Evolutionary conservation across 2,888 invertebrate species (phyloP), one percentile per base, ranked within the genome.

Genomic region (Orchesella flavescens): DNA sequence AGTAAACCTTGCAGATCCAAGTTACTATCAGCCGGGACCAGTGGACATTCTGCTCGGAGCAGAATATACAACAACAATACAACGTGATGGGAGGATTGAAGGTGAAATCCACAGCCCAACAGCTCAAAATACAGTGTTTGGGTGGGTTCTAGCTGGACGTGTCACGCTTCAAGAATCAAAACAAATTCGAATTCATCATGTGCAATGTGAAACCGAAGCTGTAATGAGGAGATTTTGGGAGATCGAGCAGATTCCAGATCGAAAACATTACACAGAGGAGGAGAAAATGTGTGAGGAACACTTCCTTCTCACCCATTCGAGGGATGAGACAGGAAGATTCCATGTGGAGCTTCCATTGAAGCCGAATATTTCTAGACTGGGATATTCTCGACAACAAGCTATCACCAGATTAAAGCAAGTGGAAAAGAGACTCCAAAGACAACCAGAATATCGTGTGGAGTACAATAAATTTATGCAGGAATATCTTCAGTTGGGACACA

Each of bases 381-480:
- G 75, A 4, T 13, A 43, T 5, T 68, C 59, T 7, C 34, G 21
- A 10, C 5, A 57, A 1, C n/a, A 43, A 15, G 83, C 83, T 1
- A 1, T 72, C 5, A 15, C 34, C 17, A 53, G 76, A 1, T 55
- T 83, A 1, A 12, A n/a, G 5, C 66, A 66, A 17, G 66, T 66
- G 17, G 66, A 66, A 17, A 13, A 44, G 12, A 43, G 66, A 66
- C 44, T 66, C 1, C 1, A 1, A 1, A n/a, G 44, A 5, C 66
- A 66, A 17, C 66, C 66, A 5, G n/a, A 53, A 24, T 46, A 85
- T 15, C 69, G 77, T 19, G 23, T 65, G 34, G 61, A 84, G 23
- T 88, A 89, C 74, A 9, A 21, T 4, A 46, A 80, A 0, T 88
- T 89, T 65, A 85, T 89, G 72, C 23, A 74, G 0, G 87, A 88